A percentile compares a stretch with the other conserved stretches of the same genome.
phyloP scores from a whole-genome alignment of 2,888 invertebrate species.

The Apamea monoglypha region DNA sequence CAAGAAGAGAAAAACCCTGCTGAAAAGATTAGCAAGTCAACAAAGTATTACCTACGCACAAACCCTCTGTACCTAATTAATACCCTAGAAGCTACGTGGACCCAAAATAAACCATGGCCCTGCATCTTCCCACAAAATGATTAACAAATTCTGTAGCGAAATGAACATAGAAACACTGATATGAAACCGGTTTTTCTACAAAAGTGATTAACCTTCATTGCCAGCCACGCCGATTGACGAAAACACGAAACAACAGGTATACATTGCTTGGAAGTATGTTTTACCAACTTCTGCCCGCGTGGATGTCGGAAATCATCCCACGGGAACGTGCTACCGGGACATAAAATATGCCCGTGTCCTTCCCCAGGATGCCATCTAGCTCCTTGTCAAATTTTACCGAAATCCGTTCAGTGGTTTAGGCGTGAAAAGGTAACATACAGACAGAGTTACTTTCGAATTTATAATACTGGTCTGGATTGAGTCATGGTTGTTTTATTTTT shows the following conservation, averaged over 20 bases:
- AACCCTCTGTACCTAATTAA: not conserved
- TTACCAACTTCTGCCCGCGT: not conserved
- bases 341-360: no score
- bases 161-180: not conserved
- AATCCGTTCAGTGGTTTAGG: not conserved
- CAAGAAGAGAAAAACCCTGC: not conserved
- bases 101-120: not conserved
- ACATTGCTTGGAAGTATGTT: no score
- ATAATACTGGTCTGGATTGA: not conserved
- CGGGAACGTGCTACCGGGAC: not conserved
- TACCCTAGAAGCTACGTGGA: not conserved
- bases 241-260: constrained; percentile 1
- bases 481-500: constrained; percentile 4
- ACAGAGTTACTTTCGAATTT: no score
- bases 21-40: not conserved
- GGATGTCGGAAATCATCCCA: not conserved
- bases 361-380: not conserved
- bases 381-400: not conserved
- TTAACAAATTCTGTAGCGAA: not conserved
- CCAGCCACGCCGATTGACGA: constrained; percentile 18
- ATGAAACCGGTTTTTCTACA: constrained; percentile 27
- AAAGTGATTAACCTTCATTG: constrained; percentile 34
- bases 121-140: not conserved
- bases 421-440: no score
- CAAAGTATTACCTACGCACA: not conserved